Evolutionary conservation across 1,140 invertebrate genomes (phyloP), one percentile per base, ranked within the genome.

Genomic region (Cherax quadricarinatus): DNA sequence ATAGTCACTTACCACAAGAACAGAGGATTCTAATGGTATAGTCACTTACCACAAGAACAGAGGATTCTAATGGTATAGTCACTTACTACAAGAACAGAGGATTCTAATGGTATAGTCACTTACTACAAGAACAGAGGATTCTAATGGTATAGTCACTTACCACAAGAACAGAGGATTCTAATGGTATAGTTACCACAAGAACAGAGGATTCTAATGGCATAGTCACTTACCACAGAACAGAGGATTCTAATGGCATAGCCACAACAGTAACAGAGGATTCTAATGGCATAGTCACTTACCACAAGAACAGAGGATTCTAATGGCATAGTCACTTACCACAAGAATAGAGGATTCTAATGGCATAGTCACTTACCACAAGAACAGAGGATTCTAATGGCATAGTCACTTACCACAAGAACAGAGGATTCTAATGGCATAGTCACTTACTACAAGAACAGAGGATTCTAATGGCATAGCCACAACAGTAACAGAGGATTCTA

Each of bases 101-200:
- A 95, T 94, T 83, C 95, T 91, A 16, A 95, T 94, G 94, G 95
- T 95, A 94, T 95, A 95, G 88, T 95, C 95, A n/a, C n/a, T n/a
- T 82, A 94, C 94, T 86, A 83, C 94, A 94, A 10, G 95, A 94
- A 93, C 95, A 95, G 66, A 94, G 94, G 60, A 95, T 94, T 83
- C 95, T 91, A 16, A 95, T 94, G 94, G 95, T 95, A 94, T 95
- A 95, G 88, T 95, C 95, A n/a, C n/a, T n/a, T 82, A 94, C 94
- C 88, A 83, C 94, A 94, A 10, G 95, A 94, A 93, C 95, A 95
- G 66, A 94, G 94, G 60, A 95, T 94, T 83, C 95, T 91, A 16
- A 95, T 94, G 94, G 95, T 95, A 94, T 95, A 95, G 88, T 95
- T 82, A 94, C 94, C 88, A 83, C 94, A 94, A 10, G 95, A 94